Conservation (phyloP, 1,140 invertebrate species). For the Elymnias hypermnestra region DNA sequence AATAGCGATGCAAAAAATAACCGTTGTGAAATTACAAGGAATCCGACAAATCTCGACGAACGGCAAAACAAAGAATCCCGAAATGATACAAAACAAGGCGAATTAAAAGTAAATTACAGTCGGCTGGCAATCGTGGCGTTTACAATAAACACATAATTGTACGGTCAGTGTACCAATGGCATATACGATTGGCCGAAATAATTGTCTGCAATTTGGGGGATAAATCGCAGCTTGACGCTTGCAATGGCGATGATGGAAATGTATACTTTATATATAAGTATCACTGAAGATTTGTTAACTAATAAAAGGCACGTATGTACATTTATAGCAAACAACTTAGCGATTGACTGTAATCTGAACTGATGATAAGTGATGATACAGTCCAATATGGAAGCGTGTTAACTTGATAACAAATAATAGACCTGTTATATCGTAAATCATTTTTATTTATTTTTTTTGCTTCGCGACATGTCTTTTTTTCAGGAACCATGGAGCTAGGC, state of each 20-base stretch:
- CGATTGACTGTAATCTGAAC: no score
- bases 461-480: no score
- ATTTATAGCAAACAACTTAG: no score
- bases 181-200: slow-evolving; percentile 67
- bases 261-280: slow-evolving; percentile 20
- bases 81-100: slow-evolving; percentile 72
- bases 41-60: slow-evolving; percentile 40
- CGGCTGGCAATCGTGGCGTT: slow-evolving; percentile 66
- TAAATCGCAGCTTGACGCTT: slow-evolving; percentile 56
- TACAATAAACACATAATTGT: slow-evolving; percentile 76
- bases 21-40: slow-evolving; percentile 16
- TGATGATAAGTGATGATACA: no score
- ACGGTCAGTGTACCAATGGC: slow-evolving; percentile 69
- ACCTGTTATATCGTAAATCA: no score
- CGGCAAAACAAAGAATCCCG: slow-evolving; percentile 59
- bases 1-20: slow-evolving; percentile 9
- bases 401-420: no score
- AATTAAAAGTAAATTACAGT: slow-evolving; percentile 75
- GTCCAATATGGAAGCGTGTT: no score
- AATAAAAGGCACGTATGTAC: no score
- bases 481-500: no score
- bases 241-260: slow-evolving; percentile 23
- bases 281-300: no score
- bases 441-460: no score
- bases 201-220: slow-evolving; percentile 52